Evolutionary conservation across 1,140 invertebrate genomes (phyloP), one percentile per base, ranked within the genome.

Genomic region (Ctenoplectra terminalis): DNA sequence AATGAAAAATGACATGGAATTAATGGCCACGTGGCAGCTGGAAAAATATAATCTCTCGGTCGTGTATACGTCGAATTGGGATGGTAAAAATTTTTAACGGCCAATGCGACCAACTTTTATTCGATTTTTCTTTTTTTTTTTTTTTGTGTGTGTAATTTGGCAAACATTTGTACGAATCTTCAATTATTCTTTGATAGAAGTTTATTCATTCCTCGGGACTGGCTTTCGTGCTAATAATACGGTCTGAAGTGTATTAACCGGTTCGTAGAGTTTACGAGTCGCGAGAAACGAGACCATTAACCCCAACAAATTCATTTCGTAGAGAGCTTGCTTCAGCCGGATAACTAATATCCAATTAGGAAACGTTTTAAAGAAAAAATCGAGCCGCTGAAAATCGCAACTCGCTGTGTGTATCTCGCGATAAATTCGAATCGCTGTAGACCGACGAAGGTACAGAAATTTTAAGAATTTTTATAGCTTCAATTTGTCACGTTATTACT

Each of bases 1-100:
- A 48, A 61, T 79, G 76, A 79, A 79, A 79, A 61, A 79, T 71
- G 63, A 69, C 20, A 52, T 11, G 26, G 15, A 64, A 66, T 75
- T 75, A 75, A 73, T 46, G 71, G 29, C 40, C 34, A 43, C 40
- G 26, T 1, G 26, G 11, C 11, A n/a, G 20, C 40, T 46, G 73
- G n/a, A 23, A 50, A 64, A 52, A 66, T 43, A 29, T 23, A 43
- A 60, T 46, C 54, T 17, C 2, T 13, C 26, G 20, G 0, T 4
- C 2, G 13, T 37, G 7, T 37, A 2, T n/a, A 31, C 29, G 11
- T 52, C 67, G 34, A 15, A n/a, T n/a, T n/a, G n/a, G n/a, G n/a
- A n/a, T n/a, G n/a, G n/a, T n/a, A n/a, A n/a, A n/a, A n/a, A n/a
- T n/a, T n/a, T n/a, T n/a, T n/a, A n/a, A n/a, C n/a, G n/a, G n/a